Base-by-base conservation (phyloP, 2,797 vertebrate genomes). In the Sebastes oblongus region DNA sequence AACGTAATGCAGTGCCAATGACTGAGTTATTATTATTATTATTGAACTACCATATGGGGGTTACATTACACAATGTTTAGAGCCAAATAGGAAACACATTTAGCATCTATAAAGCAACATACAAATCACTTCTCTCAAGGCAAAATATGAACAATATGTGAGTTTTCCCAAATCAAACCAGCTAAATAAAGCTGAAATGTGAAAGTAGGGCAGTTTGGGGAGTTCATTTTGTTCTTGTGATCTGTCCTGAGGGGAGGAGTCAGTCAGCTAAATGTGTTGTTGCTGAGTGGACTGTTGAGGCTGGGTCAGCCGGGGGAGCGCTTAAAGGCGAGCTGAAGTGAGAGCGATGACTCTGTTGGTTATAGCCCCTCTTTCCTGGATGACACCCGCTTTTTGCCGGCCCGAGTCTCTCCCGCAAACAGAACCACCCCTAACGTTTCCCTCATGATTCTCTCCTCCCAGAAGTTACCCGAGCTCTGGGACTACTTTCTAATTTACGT, bases 401-500 rank as follows among this genome's bases (percentile, higher is more conserved):
- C 50, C 11, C 11, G 4, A 39, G 1, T 61, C 52, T 74, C 72
- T 65, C 14, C 20, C 8, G 9, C 72, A 32, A 52, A 52, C 64
- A 32, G 25, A 76, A 54, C 30, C 67, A 10, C 1, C 22, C 64
- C 9, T 4, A 13, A 81, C 72, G 59, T 42, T 32, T 65, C 66
- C 69, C 86, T 75, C 77, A 94, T 94, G 94, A 89, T 93, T 81
- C 90, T 93, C 77, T 86, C 86, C 72, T 93, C 93, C 54, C 77
- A 88, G 61, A 94, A 93, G 81, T 80, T 94, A 39, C 93, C 92
- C 2, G 93, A 95, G 85, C 91, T 95, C 82, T 95, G 94, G 94
- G 94, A 95, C 88, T 94, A 94, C 66, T 95, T 95, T 72, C 71
- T 95, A 18, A 94, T 95, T 59, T 95, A 95, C 20, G 75, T 94